These are phyloP conservation scores for Lasaia peninsularis DNA, from an alignment of 1,140 invertebrate species.

Conservation along the genomic window DNA sequence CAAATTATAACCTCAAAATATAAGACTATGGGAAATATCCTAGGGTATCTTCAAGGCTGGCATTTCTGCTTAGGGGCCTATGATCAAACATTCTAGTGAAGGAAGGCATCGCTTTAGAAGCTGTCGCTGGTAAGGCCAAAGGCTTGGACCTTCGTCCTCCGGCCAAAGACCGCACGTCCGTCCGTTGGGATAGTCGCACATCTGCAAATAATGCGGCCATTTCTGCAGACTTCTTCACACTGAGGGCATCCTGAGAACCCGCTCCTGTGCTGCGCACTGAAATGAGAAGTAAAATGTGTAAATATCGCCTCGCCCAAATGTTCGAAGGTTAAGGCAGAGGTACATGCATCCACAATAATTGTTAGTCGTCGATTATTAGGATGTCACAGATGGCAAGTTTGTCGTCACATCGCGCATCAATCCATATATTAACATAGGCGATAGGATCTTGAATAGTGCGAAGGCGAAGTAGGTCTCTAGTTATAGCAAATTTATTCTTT, in stretches of 20 bases:
- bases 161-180: conserved; percentile 64
- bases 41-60: conserved; percentile 65
- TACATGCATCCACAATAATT: too few species aligned
- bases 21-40: conserved; percentile 60
- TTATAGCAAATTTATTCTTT: too few species aligned
- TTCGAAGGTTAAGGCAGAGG: too few species aligned
- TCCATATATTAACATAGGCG: too few species aligned
- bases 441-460: too few species aligned
- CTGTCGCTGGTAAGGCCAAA: conserved; percentile 27
- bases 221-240: conserved; percentile 92
- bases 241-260: conserved; percentile 84
- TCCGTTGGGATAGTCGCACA: conserved; percentile 79
- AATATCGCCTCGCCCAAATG: too few species aligned
- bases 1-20: background rate
- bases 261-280: conserved; percentile 78
- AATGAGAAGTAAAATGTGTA: conserved; percentile 18
- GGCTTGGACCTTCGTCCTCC: conserved; percentile 31
- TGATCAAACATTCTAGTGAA: conserved; percentile 55
- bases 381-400: too few species aligned
- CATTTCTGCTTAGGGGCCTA: conserved; percentile 52
- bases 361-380: too few species aligned
- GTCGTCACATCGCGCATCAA: too few species aligned
- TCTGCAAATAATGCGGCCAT: conserved; percentile 91
- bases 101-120: conserved; percentile 28
- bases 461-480: too few species aligned